phyloP scores from a whole-genome alignment of 2,797 vertebrate genomes.

The Macrochelys suwanniensis region DNA sequence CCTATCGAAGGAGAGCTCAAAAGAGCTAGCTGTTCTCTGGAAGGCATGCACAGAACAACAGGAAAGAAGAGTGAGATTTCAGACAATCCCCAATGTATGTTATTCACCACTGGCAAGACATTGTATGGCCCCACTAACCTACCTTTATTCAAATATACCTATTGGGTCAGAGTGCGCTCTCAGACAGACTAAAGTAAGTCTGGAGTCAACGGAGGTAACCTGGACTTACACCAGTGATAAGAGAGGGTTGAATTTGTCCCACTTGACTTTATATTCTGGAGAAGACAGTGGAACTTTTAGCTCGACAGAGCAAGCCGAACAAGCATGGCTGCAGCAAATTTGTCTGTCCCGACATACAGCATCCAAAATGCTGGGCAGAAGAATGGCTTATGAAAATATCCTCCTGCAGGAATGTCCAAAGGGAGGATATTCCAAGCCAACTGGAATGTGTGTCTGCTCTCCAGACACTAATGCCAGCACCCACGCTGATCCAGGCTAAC shows the following conservation, averaged over 20 bases:
- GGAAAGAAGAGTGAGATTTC: constrained; percentile 5
- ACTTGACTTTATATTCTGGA: neutral
- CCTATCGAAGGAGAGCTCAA: fast-evolving
- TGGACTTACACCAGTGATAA: neutral
- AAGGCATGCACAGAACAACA: neutral
- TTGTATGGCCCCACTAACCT: neutral
- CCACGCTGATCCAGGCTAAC: fast-evolving
- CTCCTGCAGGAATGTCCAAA: fast-evolving
- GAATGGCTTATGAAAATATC: neutral
- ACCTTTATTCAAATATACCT: neutral
- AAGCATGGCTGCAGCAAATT: neutral
- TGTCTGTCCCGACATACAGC: neutral
- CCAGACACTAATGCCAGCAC: neutral
- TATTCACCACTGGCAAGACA: neutral
- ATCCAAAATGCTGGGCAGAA: neutral
- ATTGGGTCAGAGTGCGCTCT: neutral
- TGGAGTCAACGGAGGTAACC: neutral
- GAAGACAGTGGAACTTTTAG: neutral
- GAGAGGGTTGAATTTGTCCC: neutral
- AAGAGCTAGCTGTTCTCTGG: fast-evolving
- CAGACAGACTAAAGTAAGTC: neutral
- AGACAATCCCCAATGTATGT: fast-evolving
- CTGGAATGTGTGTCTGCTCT: neutral
- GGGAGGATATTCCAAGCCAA: neutral
- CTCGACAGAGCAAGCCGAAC: neutral